Evolutionary conservation across 1,140 invertebrate genomes (phyloP).

Genomic region (Nebria ingens): DNA sequence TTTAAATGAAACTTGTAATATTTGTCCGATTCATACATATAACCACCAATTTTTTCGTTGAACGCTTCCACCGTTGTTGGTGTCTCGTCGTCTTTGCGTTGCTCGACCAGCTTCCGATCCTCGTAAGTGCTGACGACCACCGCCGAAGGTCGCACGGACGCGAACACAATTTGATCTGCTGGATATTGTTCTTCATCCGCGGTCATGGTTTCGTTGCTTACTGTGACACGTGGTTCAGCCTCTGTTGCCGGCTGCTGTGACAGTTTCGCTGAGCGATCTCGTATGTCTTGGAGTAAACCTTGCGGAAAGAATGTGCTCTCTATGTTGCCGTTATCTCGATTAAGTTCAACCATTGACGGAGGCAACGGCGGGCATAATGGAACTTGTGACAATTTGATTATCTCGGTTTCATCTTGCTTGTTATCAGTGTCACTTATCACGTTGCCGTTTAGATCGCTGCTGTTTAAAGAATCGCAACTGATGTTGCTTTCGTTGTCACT

Average conservation of each 20-base stretch:
- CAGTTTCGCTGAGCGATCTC: conserved; percentile 32
- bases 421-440: conserved; percentile 11
- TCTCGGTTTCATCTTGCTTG: conserved; percentile 6
- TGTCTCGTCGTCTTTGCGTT: conserved; percentile 40
- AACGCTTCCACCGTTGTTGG: conserved; percentile 22
- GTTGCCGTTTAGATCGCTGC: conserved; percentile 40
- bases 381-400: conserved; percentile 4
- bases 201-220: neutral
- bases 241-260: conserved; percentile 29
- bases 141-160: conserved; percentile 26
- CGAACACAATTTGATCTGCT: neutral
- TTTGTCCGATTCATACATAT: conserved; percentile 58
- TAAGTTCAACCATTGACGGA: conserved; percentile 10
- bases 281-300: conserved; percentile 48
- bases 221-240: conserved; percentile 23
- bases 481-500: conserved; percentile 57
- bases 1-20: conserved; percentile 75
- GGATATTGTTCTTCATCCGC: conserved; percentile 16
- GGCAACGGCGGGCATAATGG: neutral
- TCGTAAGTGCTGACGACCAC: conserved; percentile 54
- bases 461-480: conserved; percentile 60
- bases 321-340: conserved; percentile 14
- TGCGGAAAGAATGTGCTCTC: conserved; percentile 41
- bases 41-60: conserved; percentile 32
- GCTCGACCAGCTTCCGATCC: conserved; percentile 41